Evolutionary conservation across 2,888 invertebrate species (phyloP).

Genomic region (Agrochola lota): DNA sequence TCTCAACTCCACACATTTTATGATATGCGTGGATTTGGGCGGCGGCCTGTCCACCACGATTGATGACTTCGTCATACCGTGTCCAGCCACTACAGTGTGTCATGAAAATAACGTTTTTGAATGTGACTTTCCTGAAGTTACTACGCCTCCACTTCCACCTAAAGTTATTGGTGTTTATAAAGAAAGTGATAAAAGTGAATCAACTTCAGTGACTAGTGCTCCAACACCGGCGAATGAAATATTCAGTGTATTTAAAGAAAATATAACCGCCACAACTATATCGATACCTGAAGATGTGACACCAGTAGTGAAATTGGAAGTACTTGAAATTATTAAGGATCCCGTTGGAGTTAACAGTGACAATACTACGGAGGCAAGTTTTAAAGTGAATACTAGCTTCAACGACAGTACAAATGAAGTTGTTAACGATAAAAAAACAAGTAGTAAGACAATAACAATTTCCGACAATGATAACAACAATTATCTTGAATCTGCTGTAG

Average conservation of each 20-base stretch:
- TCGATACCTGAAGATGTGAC: constrained; percentile 27
- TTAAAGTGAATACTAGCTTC: constrained; percentile 18
- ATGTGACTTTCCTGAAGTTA: constrained; percentile 79
- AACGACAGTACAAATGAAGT: constrained; percentile 2
- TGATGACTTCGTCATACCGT: constrained; percentile 82
- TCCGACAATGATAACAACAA: constrained; percentile 10
- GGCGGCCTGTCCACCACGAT: constrained; percentile 83
- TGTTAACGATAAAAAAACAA: constrained; percentile 13
- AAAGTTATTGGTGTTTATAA: constrained; percentile 46
- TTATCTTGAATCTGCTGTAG: not conserved
- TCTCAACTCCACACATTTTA: constrained; percentile 86
- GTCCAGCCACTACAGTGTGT: constrained; percentile 83
- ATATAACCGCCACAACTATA: constrained; percentile 18
- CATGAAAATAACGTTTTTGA: constrained; percentile 79
- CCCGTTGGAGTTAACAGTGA: not conserved
- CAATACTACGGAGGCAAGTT: constrained; percentile 1
- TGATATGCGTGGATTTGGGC: constrained; percentile 88
- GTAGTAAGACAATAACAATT: constrained; percentile 19
- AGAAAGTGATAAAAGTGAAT: constrained; percentile 46
- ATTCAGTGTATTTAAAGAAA: constrained; percentile 22
- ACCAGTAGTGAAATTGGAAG: constrained; percentile 15
- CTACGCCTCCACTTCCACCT: constrained; percentile 35
- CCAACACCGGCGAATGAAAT: constrained; percentile 13
- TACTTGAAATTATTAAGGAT: constrained; percentile 16
- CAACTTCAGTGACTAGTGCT: constrained; percentile 34